Evolutionary conservation across 2,113 vertebrate genomes (phyloP).

Genomic region (Sebastes schlegelii): DNA sequence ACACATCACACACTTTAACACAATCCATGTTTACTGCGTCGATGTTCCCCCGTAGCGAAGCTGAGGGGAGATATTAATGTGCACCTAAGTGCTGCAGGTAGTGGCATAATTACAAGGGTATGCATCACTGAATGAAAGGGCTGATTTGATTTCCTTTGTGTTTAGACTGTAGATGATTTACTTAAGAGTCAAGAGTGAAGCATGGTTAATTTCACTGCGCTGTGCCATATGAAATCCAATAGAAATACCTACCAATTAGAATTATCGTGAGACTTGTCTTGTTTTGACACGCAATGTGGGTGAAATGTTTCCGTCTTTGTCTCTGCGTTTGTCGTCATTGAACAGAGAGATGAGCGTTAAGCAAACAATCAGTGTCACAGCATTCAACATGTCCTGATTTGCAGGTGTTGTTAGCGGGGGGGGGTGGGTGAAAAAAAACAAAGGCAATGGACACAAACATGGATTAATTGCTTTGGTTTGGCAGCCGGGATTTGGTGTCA

Average conservation of each 20-base stretch:
- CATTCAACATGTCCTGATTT: constrained; percentile 61
- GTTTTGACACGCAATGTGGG: neutral
- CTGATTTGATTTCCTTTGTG: constrained; percentile 71
- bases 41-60: constrained; percentile 12
- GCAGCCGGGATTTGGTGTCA: constrained; percentile 73
- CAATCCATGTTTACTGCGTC: constrained; percentile 28
- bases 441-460: constrained; percentile 48
- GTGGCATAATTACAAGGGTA: constrained; percentile 50
- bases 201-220: constrained; percentile 33
- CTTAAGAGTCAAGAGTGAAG: constrained; percentile 43
- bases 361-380: constrained; percentile 14
- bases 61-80: constrained; percentile 45
- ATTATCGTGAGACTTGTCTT: neutral
- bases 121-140: constrained; percentile 47
- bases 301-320: constrained; percentile 13
- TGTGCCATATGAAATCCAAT: constrained; percentile 7
- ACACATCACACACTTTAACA: neutral
- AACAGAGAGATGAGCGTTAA: neutral
- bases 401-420: constrained; percentile 32
- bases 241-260: constrained; percentile 27
- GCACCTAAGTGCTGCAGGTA: constrained; percentile 55
- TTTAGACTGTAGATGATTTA: constrained; percentile 64
- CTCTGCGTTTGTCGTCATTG: neutral
- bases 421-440: neutral
- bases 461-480: constrained; percentile 75